Evolutionary conservation across 2,113 vertebrate species (phyloP), one percentile per base, ranked within the genome.

Genomic region (Thalassoma bifasciatum): DNA sequence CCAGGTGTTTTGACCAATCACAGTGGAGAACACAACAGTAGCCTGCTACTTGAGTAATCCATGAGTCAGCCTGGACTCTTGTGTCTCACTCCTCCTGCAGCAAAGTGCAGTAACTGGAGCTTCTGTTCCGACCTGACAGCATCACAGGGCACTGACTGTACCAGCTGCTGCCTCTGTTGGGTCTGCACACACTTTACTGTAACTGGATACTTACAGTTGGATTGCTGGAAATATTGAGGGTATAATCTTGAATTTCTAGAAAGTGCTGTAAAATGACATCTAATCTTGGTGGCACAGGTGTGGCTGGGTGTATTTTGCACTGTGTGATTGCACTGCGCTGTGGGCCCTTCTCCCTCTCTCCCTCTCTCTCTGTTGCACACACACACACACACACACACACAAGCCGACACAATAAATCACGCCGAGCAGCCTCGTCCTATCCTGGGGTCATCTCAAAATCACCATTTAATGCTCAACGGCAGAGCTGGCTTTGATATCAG

Each of bases 401-500:
- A 60, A 23, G 26, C 38, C 44, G 40, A 50, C 16, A 62, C 67
- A 71, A 81, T 83, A 82, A 88, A 87, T 88, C 75, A 74, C 68
- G 59, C 53, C 22, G 0, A 38, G 61, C 5, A 44, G 22, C 26
- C 62, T 54, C 26, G 0, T 34, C 64, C 71, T 78, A 79, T 85
- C 77, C 40, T 0, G 49, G 71, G 89, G 81, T 87, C 84, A 87
- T 89, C 86, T 86, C 62, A 57, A 80, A 88, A 87, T 89, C 82
- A 82, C 74, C 67, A 52, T 84, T 90, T 77, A 85, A 70, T 82
- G 75, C 74, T 88, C 76, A 82, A 85, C 81, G 40, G 83, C 40
- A 58, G 66, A 60, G 68, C 66, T 71, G 60, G 68, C 77, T 89
- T 79, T 85, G 84, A 86, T 85, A 77, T 66, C 70, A 72, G 76